phyloP scores from a whole-genome alignment of 2,797 vertebrate genomes.

The Dryobates pubescens region DNA sequence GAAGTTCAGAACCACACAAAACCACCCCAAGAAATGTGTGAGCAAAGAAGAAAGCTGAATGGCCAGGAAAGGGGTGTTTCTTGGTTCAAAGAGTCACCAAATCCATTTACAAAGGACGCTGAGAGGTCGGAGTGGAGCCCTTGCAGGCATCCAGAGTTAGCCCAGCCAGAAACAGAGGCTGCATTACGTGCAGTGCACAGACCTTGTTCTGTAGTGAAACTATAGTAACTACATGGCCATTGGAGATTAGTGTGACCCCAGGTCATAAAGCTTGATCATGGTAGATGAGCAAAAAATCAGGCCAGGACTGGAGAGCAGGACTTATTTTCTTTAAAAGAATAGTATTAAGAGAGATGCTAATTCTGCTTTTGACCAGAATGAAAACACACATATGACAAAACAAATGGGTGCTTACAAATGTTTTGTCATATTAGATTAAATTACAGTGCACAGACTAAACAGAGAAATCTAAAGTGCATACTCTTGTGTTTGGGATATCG shows the following conservation, averaged over 20 bases:
- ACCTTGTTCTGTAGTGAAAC: constrained; percentile 58
- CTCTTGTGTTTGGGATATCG: constrained; percentile 59
- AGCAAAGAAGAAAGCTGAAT: constrained; percentile 19
- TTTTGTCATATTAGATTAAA: constrained; percentile 72
- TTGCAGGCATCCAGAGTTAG: background rate
- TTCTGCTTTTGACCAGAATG: constrained; percentile 39
- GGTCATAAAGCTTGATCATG: constrained; percentile 54
- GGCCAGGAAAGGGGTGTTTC: background rate
- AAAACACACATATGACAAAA: constrained; percentile 34
- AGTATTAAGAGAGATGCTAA: background rate
- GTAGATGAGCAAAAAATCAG: constrained; percentile 52
- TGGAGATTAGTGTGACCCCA: constrained; percentile 51
- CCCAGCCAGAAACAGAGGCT: background rate
- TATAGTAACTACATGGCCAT: constrained; percentile 64
- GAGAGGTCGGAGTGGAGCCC: background rate
- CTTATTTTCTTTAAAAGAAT: background rate
- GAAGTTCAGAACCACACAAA: background rate
- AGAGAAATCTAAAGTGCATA: constrained; percentile 50
- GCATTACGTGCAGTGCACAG: background rate
- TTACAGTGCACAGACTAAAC: constrained; percentile 66
- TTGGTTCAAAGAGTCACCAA: constrained; percentile 30
- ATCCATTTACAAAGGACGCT: constrained; percentile 1
- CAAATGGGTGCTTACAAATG: constrained; percentile 69
- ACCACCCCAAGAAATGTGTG: rapidly evolving
- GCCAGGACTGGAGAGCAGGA: background rate